Percentiles rank a stretch among this genome's conserved stretches.
Conservation (phyloP, 2,113 vertebrate species). For the Vanacampus margaritifer region DNA sequence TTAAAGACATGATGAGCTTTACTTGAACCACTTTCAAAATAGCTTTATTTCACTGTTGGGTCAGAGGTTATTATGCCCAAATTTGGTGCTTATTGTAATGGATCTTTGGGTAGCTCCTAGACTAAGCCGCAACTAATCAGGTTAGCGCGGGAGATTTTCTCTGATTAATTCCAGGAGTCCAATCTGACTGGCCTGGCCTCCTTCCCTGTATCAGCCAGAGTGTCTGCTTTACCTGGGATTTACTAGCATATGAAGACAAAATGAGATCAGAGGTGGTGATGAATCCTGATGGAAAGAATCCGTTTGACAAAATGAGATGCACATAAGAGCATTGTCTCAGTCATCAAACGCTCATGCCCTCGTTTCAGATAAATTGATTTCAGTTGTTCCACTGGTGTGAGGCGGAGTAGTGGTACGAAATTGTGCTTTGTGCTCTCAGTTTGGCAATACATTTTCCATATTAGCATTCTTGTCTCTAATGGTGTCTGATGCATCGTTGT, state of each 20-base stretch:
- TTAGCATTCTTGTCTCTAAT: constrained; percentile 6
- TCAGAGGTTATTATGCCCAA: constrained; percentile 42
- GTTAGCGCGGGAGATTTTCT: constrained; percentile 60
- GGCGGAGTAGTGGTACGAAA: constrained; percentile 18
- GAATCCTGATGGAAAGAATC: constrained; percentile 48
- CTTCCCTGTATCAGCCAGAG: constrained; percentile 35
- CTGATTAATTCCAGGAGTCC: constrained; percentile 67
- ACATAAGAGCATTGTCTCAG: constrained; percentile 21
- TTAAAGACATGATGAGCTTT: not conserved
- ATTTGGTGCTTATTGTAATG: constrained; percentile 59
- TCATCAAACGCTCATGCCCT: constrained; percentile 47
- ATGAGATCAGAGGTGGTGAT: constrained; percentile 57
- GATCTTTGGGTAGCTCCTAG: constrained; percentile 59
- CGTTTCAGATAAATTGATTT: constrained; percentile 56
- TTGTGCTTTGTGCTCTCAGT: constrained; percentile 14
- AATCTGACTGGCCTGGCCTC: constrained; percentile 38
- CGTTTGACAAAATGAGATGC: constrained; percentile 53
- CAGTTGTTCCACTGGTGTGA: constrained; percentile 25
- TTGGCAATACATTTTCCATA: constrained; percentile 9
- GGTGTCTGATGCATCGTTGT: not conserved
- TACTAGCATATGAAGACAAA: constrained; percentile 62
- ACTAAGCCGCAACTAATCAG: constrained; percentile 64
- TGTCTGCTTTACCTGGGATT: constrained; percentile 63
- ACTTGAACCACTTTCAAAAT: constrained; percentile 30
- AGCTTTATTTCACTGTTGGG: constrained; percentile 32